Evolutionary conservation across 1,140 invertebrate species (phyloP), one percentile per base, ranked within the genome.

Genomic region (Anastrepha obliqua): DNA sequence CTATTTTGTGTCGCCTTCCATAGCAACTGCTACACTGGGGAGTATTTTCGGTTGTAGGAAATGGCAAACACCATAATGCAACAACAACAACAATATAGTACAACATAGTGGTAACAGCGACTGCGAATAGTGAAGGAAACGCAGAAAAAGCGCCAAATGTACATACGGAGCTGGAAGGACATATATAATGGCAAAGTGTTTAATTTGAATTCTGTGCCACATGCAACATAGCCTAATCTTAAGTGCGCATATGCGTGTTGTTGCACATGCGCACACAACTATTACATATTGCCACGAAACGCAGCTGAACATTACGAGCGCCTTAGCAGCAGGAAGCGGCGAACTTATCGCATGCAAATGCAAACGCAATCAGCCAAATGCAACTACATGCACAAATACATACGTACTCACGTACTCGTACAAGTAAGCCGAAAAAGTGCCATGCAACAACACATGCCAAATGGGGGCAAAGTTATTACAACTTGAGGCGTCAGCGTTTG

Each of bases 401-500:
- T 3, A 87, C 55, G 59, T 15, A 62, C 58, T 17, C 55, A 67
- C 55, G 67, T 6, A 86, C 8, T 4, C 20, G 9, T 20, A 62
- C 11, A 86, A 86, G 29, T 44, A 59, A 29, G 59, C 59, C 55
- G 11, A 70, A 65, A 87, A 60, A 87, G 44, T 51, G 64, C 9
- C n/a, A 55, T 17, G 6, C 1, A 29, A 70, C 47, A 87, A 20
- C 59, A 65, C 59, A 70, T 47, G 47, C 47, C 74, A 87, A 78
- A 87, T 81, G 70, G 51, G 55, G 58, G 39, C 47, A 58, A 87
- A 88, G 86, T 88, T 87, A 85, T 87, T 88, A 87, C 88, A 88
- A 88, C 86, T 88, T 87, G 86, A 88, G 88, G 88, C 88, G 86
- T 88, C 88, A 88, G 85, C 60, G 67, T 86, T 86, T 88, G 86